phyloP scores from a whole-genome alignment of 2,888 invertebrate genomes.

The Epirrhoe tristata region DNA sequence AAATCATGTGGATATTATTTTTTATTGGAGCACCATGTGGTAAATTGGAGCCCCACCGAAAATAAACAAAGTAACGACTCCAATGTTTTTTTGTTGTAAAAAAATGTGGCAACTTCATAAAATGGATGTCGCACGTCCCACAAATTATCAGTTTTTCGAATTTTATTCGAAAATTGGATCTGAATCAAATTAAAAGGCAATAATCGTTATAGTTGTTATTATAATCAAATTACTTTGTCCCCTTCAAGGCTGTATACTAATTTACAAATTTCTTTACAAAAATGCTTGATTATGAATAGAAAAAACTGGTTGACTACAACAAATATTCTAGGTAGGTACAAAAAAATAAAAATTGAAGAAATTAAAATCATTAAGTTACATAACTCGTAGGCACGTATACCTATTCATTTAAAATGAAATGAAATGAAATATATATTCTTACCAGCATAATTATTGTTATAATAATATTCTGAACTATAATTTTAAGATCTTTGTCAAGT shows the following conservation, averaged over 20 bases:
- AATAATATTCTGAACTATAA: too few species aligned
- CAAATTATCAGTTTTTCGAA: slow-evolving; percentile 62
- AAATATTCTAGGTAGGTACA: not conserved
- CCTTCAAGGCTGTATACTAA: slow-evolving; percentile 1
- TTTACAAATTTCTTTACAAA: slow-evolving; percentile 10
- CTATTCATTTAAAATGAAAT: too few species aligned
- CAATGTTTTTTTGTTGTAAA: slow-evolving; percentile 59
- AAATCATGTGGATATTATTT: slow-evolving; percentile 81
- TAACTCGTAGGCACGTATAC: too few species aligned
- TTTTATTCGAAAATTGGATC: slow-evolving; percentile 36
- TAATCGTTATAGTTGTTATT: slow-evolving; percentile 32
- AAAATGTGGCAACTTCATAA: slow-evolving; percentile 64
- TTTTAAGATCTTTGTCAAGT: too few species aligned
- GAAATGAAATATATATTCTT: too few species aligned
- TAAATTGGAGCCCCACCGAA: slow-evolving; percentile 79
- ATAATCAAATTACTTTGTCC: slow-evolving; percentile 30
- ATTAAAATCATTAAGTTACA: too few species aligned
- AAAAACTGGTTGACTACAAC: not conserved
- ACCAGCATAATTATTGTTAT: too few species aligned
- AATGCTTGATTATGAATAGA: not conserved
- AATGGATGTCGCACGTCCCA: slow-evolving; percentile 66
- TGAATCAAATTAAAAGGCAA: slow-evolving; percentile 35
- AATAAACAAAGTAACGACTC: slow-evolving; percentile 78
- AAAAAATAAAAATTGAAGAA: too few species aligned
- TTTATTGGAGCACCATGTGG: slow-evolving; percentile 80